Base-by-base conservation (phyloP, 2,888 invertebrate genomes). In the Scaptomyza reducta region DNA sequence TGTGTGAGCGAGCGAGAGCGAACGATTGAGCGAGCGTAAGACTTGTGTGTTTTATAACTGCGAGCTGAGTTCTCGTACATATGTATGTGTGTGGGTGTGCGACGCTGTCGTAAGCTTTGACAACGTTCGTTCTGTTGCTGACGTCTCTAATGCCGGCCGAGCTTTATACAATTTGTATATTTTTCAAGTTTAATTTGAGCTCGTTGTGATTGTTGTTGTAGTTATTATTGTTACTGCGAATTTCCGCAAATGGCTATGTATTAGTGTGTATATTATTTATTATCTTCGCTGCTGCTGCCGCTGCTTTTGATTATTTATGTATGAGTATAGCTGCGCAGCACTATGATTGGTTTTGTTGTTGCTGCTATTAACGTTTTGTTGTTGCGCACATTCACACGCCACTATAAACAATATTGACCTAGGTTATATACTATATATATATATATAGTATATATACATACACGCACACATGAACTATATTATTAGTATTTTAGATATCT, bases 371-470 rank as follows among this genome's bases (percentile, higher is more conserved):
- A 56, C 56, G 61, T 35, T 62, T 72, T 79, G 66, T 69, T 77
- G 68, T 70, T 78, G 74, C 74, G 74, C 76, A 88, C 83, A 83
- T 69, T 84, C 74, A 87, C 81, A 80, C 86, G 89, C 82, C 89
- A 91, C 90, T 91, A 87, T 87, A 89, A 91, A 90, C 89, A 89
- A 83, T 89, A 91, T 90, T 90, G 90, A 89, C 91, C 91, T 91
- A 90, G 90, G 90, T 88, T 90, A 74, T 76, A 76, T 75, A 74
- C 49, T 74, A 72, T 70, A 50, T 35, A 27, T 11, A 18, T 4
- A 40, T 4, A 47, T 31, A 54, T 18, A 51, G 3, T 22, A 22
- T 22, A 22, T 16, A 55, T 16, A 47, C 38, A 60, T 29, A 38
- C 49, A 60, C 29, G 22, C 31, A 63, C 27, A 31, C 35, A 7